Evolutionary conservation across 2,113 vertebrate species (phyloP).

Genomic region (Abramis brama): DNA sequence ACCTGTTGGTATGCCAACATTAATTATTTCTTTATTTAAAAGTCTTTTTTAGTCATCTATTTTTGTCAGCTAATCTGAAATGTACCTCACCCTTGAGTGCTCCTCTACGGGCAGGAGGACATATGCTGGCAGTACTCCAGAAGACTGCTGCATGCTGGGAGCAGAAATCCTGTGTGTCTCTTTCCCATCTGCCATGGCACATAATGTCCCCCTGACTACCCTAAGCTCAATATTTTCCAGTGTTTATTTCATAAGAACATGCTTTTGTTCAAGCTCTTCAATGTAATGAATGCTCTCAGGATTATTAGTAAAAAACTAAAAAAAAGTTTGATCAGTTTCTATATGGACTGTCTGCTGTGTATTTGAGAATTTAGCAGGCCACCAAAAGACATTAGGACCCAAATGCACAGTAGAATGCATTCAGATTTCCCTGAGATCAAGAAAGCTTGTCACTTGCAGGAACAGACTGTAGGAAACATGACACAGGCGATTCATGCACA

Average conservation of each 20-base stretch:
- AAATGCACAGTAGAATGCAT: neutral
- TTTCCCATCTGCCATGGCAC: constrained; percentile 43
- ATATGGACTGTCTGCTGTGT: neutral
- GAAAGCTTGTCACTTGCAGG: neutral
- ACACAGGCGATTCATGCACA: neutral
- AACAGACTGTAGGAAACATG: neutral
- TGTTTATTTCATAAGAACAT: neutral
- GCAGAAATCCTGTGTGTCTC: constrained; percentile 32
- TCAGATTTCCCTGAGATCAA: neutral
- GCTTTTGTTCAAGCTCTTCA: neutral
- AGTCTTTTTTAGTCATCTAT: neutral
- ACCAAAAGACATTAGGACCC: neutral
- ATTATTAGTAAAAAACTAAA: neutral
- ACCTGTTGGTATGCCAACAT: neutral
- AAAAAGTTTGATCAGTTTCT: neutral
- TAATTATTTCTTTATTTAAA: neutral
- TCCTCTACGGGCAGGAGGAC: neutral
- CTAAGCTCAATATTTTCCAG: neutral
- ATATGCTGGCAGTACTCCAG: constrained; percentile 13
- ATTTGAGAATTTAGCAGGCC: neutral
- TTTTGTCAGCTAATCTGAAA: constrained; percentile 4
- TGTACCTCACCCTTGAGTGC: constrained; percentile 11
- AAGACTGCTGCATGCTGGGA: constrained; percentile 37
- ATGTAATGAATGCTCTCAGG: neutral
- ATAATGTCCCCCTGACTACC: neutral